Evolutionary conservation across 2,113 vertebrate genomes (phyloP), one percentile per base, ranked within the genome.

Genomic region (Psammodynastes pulverulentus): DNA sequence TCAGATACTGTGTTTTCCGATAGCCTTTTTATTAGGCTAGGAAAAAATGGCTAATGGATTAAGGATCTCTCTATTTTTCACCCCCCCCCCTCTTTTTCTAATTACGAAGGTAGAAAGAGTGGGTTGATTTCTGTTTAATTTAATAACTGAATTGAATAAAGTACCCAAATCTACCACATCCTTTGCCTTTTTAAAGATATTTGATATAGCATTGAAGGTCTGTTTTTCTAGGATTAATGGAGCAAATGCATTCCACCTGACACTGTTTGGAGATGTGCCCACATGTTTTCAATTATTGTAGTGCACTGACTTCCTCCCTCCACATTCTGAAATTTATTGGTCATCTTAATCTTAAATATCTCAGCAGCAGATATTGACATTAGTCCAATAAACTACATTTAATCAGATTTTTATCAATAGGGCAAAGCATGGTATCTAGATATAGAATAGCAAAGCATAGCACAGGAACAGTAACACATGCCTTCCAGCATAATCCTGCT

Each of bases 141-240:
- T 67, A 87, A 26, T 87, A 49, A 87, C 87, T 53, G 23, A 49
- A 91, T 51, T 53, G 23, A 17, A 49, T 67, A 51, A 51, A 46
- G 6, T 34, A 56, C 2, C 1, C 26, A 17, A 86, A 86, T 29
- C 84, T 48, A 29, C 23, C 84, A 49, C 43, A 86, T 43, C 7
- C 29, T 21, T 43, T 29, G 39, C 53, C 46, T 39, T 72, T 72
- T 88, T 72, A 53, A 17, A 34, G 21, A 34, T 46, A 54, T 34
- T 49, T 43, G 48, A 72, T 45, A 79, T 26, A 88, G 45, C 48
- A 45, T 51, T 46, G 29, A 4, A 54, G 26, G 6, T 56, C 86
- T 93, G 84, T 91, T 91, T 92, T 91, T 84, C 58, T 86, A 87
- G 93, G 93, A 92, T 87, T 94, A 94, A 95, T 94, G 93, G 94